Base-by-base conservation (phyloP, 2,888 invertebrate species). In the Ormyrus thymus region DNA sequence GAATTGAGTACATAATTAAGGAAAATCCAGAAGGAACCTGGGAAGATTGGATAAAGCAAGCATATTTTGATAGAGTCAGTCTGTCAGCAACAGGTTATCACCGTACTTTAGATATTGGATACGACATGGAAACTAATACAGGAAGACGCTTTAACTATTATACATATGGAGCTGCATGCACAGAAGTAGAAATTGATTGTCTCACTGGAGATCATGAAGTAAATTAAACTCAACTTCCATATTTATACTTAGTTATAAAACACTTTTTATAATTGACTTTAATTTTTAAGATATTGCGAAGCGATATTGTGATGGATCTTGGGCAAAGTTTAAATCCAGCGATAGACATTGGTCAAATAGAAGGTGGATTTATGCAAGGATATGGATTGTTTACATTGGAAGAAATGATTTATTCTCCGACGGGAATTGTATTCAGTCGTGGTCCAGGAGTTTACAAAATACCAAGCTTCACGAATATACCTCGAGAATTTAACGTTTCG, bases 331-430 rank as follows among this genome's bases (percentile, higher is more conserved):
- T 98, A 74, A 98, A 98, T 90, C 98, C 98, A 5, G 98, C 98
- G 0, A 97, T 98, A 82, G 98, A 98, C 86, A 96, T 98, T 84
- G 98, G 98, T 0, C 98, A 98, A 92, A 95, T 98, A n/a, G 98
- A 98, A 91, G 98, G 98, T 1, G 98, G 93, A 0, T 98, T 98
- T 86, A 92, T 97, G 87, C 98, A 98, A 92, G 98, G 98, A 0
- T 97, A 97, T 86, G 98, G 98, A 1, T 90, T 98, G 75, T 97
- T 96, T 86, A 96, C 96, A 0, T 91, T 98, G 86, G 98, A 98
- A 90, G 97, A 98, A 89, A 91, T 97, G 84, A 93, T 96, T 77
- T 96, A 96, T 87, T 96, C 97, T 0, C 95, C 97, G 0, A 93
- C 93, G 55, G 98, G 98, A 8, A 93, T 93, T 6, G 90, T 97